Base-by-base conservation (phyloP, 2,888 invertebrate genomes). In the Pediacus dermestoides region DNA sequence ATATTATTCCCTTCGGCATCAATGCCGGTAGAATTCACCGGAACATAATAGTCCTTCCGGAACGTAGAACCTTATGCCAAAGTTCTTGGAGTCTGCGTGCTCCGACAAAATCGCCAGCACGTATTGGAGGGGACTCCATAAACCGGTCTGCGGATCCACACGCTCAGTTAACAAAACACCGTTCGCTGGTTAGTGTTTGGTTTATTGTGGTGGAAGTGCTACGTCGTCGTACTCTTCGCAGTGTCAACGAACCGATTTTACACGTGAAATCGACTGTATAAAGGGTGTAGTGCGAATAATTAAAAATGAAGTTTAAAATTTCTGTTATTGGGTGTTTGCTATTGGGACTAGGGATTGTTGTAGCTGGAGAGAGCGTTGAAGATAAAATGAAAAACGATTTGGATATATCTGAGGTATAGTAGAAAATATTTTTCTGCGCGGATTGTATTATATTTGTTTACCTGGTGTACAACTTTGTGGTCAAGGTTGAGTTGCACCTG, bases 391-490 rank as follows among this genome's bases (percentile, higher is more conserved):
- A 72, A 54, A 75, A 74, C 65, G 81, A 81, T 68, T 64, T 76
- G 44, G 82, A 82, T 64, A 73, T 82, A 52, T 80, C 81, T 50
- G 77, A 82, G 82, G 82, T 82, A 75, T 69, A 28, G 27, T n/a
- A 3, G 10, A 28, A 23, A 23, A 23, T 23, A 3, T 23, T 10
- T 23, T 23, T n/a, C 10, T 28, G n/a, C n/a, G n/a, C n/a, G n/a
- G n/a, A n/a, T n/a, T n/a, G n/a, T n/a, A n/a, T 28, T 28, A 28
- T 18, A 18, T 18, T 18, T 18, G n/a, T 18, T 18, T 18, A 18
- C n/a, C n/a, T n/a, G n/a, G n/a, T n/a, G n/a, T 7, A 18, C 21
- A 18, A 18, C n/a, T 28, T 28, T 28, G 12, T 4, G 13, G 28
- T 28, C 28, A 28, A 28, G 28, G 28, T 7, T 28, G n/a, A 7